A percentile compares a stretch with the other conserved stretches of the same genome.
phyloP scores from a whole-genome alignment of 1,140 invertebrate genomes.

The Trichogramma pretiosum region DNA sequence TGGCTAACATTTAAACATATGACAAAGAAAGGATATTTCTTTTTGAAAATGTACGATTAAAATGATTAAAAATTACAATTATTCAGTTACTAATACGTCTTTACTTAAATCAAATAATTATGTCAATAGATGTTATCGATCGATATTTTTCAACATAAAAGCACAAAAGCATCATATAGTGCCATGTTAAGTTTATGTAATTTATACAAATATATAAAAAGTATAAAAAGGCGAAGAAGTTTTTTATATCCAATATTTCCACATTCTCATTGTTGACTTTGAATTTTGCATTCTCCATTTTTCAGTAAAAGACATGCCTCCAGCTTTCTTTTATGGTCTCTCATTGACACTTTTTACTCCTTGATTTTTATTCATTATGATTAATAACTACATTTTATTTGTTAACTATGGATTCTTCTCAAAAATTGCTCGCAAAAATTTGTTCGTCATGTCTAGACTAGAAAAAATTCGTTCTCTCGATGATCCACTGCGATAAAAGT shows the following conservation, averaged over 20 bases:
- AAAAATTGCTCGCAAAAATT: slow-evolving; percentile 6
- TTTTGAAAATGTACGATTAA: too few species aligned
- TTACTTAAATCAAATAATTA: too few species aligned
- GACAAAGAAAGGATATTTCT: too few species aligned
- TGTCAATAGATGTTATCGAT: too few species aligned
- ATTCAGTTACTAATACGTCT: too few species aligned
- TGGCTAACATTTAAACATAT: too few species aligned
- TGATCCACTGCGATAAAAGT: slow-evolving; percentile 7
- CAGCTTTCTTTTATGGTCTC: not conserved
- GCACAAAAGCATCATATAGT: slow-evolving; percentile 24
- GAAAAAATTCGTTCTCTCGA: slow-evolving; percentile 16
- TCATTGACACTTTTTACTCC: not conserved
- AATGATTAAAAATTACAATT: too few species aligned
- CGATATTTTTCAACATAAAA: slow-evolving; percentile 15
- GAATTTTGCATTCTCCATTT: slow-evolving; percentile 8
- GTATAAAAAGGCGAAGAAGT: slow-evolving; percentile 20
- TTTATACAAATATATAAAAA: slow-evolving; percentile 21
- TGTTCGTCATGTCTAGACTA: slow-evolving; percentile 19
- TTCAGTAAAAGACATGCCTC: slow-evolving; percentile 19
- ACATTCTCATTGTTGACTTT: slow-evolving; percentile 2
- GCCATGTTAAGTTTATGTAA: slow-evolving; percentile 19
- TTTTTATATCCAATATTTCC: slow-evolving; percentile 9
- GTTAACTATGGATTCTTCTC: slow-evolving; percentile 14
- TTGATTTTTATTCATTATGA: slow-evolving; percentile 7
- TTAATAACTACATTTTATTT: slow-evolving; percentile 16